A percentile compares a stretch with the other conserved stretches of the same genome.
Conservation (phyloP, 2,797 vertebrate genomes). For the Pseudochirops cupreus region DNA sequence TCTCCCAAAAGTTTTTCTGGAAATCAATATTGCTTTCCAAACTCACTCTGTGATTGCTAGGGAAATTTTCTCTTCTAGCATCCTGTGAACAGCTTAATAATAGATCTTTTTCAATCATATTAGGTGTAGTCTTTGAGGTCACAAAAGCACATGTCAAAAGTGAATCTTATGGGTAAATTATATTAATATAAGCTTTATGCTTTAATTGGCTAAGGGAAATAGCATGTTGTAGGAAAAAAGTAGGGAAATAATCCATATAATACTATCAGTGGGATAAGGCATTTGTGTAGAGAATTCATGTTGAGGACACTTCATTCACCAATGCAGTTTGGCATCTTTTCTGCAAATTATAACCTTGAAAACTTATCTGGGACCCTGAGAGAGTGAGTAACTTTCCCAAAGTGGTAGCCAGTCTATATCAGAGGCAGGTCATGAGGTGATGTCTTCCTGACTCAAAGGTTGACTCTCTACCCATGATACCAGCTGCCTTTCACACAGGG, state of each 20-base stretch:
- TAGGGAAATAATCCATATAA: background rate
- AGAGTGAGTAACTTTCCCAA: background rate
- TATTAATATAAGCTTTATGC: background rate
- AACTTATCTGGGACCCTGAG: background rate
- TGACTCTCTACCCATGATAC: background rate
- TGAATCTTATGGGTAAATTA: background rate
- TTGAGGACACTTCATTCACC: background rate
- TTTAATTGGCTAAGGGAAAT: background rate
- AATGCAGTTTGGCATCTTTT: background rate
- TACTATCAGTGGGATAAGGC: background rate
- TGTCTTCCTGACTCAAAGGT: background rate
- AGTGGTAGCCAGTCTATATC: background rate
- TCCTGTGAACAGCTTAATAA: background rate
- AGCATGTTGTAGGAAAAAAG: background rate
- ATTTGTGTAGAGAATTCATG: background rate
- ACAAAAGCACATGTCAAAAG: background rate
- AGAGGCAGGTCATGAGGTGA: background rate
- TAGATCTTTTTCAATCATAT: background rate
- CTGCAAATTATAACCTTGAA: background rate
- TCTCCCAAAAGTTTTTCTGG: conserved; percentile 18
- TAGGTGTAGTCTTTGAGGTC: background rate
- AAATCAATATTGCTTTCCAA: conserved; percentile 44
- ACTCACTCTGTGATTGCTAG: background rate
- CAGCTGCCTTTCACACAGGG: background rate
- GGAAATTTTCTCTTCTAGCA: background rate